Evolutionary conservation across 2,113 vertebrate genomes (phyloP).

Genomic region (Laterallus jamaicensis): DNA sequence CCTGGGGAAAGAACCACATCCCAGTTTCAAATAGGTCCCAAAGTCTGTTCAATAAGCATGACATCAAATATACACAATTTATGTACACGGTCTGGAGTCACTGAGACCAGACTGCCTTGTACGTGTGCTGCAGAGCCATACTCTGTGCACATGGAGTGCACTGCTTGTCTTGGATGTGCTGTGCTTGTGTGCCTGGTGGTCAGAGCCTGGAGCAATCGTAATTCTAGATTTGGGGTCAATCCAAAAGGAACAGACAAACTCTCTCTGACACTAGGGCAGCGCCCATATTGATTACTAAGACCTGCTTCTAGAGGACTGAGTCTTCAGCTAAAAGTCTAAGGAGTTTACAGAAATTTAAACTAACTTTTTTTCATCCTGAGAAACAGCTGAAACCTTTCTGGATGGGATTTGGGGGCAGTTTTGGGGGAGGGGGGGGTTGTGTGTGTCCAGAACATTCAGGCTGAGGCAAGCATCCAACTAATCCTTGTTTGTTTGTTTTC

Average conservation of each 20-base stretch:
- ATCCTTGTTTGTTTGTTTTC: slow-evolving; percentile 10
- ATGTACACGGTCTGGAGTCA: neutral
- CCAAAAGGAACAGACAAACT: neutral
- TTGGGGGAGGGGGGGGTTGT: neutral
- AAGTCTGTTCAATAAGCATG: neutral
- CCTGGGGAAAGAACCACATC: neutral
- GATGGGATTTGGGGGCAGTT: neutral
- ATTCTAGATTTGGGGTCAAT: neutral
- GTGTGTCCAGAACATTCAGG: slow-evolving; percentile 5
- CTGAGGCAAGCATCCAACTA: neutral
- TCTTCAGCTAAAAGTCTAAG: neutral
- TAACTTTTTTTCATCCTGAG: neutral
- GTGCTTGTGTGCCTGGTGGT: neutral
- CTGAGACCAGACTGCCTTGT: neutral
- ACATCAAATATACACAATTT: neutral
- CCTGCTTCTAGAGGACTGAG: neutral
- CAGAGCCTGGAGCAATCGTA: neutral
- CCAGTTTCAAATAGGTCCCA: neutral
- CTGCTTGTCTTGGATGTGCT: neutral
- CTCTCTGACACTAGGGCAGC: neutral
- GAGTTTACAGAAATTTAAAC: neutral
- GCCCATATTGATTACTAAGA: neutral
- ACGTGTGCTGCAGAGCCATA: neutral
- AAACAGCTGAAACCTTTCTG: neutral
- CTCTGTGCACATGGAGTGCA: neutral